Evolutionary conservation across 2,113 vertebrate genomes (phyloP).

Genomic region (Ailurus styani): DNA sequence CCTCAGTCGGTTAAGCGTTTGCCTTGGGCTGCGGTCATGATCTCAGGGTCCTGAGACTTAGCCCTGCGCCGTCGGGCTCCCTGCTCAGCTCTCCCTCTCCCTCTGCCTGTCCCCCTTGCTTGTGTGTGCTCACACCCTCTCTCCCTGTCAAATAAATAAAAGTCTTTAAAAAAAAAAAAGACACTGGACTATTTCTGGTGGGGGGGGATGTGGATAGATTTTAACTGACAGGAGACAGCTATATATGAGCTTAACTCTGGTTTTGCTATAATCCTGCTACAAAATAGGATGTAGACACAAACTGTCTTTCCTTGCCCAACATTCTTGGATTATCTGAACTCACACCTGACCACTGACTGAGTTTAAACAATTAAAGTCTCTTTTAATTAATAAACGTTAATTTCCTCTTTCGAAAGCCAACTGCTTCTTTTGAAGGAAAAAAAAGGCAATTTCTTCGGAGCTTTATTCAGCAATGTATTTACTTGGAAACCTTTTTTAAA

Average conservation of each 20-base stretch:
- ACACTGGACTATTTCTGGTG: not conserved
- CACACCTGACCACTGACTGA: not conserved
- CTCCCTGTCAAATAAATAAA: too few relatives aligned
- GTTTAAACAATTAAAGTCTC: constrained; percentile 1
- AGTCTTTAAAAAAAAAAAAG: too few relatives aligned
- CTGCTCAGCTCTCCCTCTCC: too few relatives aligned
- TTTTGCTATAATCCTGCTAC: not conserved
- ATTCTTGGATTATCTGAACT: not conserved
- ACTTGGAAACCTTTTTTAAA: not conserved
- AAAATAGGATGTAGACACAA: not conserved
- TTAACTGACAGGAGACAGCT: not conserved
- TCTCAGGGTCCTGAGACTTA: too few relatives aligned
- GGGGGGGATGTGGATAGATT: not conserved
- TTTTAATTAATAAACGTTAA: not conserved
- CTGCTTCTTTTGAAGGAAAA: not conserved
- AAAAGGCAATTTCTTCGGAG: not conserved
- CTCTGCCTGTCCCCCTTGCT: too few relatives aligned
- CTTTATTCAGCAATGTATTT: not conserved
- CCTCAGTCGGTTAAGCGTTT: too few relatives aligned
- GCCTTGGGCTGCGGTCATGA: too few relatives aligned
- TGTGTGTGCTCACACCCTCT: too few relatives aligned
- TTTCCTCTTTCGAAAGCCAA: not conserved
- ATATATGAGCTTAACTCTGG: not conserved
- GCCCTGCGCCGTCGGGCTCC: too few relatives aligned
- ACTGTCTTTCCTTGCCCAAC: not conserved